Evolutionary conservation across 2,113 vertebrate genomes (phyloP).

Genomic region (Eleginops maclovinus): DNA sequence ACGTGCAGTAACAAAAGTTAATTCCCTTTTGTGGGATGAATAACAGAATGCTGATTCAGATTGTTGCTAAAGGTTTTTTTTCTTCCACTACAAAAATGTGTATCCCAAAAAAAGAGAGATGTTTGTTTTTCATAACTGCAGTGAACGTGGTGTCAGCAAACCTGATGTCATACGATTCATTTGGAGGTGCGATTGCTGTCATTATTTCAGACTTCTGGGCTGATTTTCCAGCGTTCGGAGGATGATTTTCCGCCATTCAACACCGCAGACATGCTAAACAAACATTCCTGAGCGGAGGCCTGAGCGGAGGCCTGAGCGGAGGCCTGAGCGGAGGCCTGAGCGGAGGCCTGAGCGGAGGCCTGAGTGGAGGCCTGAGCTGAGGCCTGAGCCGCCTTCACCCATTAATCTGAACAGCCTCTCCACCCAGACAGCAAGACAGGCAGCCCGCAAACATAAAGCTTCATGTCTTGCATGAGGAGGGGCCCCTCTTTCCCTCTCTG

Average conservation of each 20-base stretch:
- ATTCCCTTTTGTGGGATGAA: too few relatives aligned
- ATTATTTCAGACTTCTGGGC: neutral
- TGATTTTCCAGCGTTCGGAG: too few relatives aligned
- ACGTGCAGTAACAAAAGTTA: too few relatives aligned
- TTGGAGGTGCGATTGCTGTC: neutral
- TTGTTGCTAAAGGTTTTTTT: too few relatives aligned
- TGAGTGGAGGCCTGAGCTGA: constrained; percentile 3
- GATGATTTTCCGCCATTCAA: neutral
- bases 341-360: constrained; percentile 6
- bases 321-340: neutral
- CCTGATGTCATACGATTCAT: neutral
- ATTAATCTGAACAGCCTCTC: constrained; percentile 36
- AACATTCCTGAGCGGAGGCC: neutral
- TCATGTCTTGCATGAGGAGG: constrained; percentile 24
- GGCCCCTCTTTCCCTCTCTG: constrained; percentile 7
- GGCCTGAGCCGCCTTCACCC: constrained; percentile 4
- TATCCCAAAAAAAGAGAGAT: too few relatives aligned
- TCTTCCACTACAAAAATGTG: too few relatives aligned
- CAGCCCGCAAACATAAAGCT: constrained; percentile 20
- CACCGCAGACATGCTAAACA: constrained; percentile 5
- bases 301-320: neutral
- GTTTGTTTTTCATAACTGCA: too few relatives aligned
- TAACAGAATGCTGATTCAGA: too few relatives aligned
- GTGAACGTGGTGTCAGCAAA: too few relatives aligned
- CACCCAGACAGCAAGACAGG: constrained; percentile 24